Evolutionary conservation across 2,888 invertebrate genomes (phyloP).

Genomic region (Hoplodrina blanda): DNA sequence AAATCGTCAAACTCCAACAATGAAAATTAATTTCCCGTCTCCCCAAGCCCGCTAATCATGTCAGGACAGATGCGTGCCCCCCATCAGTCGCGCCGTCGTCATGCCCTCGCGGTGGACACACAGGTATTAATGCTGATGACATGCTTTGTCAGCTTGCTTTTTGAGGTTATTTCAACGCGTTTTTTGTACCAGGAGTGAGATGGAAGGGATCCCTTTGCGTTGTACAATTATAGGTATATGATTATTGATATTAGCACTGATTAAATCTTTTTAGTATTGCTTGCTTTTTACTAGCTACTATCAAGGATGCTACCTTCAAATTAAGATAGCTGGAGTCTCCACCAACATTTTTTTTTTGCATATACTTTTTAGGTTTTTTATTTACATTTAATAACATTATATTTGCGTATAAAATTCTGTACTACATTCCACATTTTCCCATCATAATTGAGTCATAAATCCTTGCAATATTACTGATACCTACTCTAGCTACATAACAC

Average conservation of each 20-base stretch:
- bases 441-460: constrained; percentile 33
- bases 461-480: constrained; percentile 1
- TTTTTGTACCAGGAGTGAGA: not conserved
- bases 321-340: no score
- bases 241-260: no score
- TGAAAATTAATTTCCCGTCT: not conserved
- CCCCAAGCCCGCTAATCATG: constrained; percentile 1
- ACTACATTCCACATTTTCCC: not conserved
- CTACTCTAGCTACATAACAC: not conserved
- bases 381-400: no score
- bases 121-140: constrained; percentile 38
- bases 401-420: not conserved
- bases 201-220: not conserved
- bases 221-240: no score
- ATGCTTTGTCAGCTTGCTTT: not conserved
- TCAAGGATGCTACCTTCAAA: no score
- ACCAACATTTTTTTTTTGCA: no score
- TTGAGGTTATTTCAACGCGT: not conserved
- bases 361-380: no score
- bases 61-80: constrained; percentile 42
- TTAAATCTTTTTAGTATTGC: no score
- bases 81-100: constrained; percentile 14
- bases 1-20: no score
- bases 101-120: constrained; percentile 1
- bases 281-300: no score